phyloP scores from a whole-genome alignment of 2,888 invertebrate genomes.

The Zygothrica quintamaculata region DNA sequence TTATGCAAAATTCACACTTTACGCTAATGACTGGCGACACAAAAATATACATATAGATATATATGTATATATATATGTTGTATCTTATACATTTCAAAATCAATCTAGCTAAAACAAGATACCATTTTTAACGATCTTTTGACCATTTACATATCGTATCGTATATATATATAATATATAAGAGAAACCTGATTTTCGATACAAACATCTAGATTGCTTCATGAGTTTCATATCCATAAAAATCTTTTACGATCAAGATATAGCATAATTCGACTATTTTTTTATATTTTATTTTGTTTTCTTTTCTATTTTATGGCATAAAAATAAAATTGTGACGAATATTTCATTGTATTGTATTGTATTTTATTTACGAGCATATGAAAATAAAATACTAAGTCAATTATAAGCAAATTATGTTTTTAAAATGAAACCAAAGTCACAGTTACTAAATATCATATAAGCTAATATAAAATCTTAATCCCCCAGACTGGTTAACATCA shows the following conservation, averaged over 20 bases:
- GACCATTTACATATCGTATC: constrained; percentile 40
- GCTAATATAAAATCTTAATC: constrained; percentile 72
- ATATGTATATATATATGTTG: constrained; percentile 20
- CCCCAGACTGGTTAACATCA: constrained; percentile 63
- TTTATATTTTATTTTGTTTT: too few relatives aligned
- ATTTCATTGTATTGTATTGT: constrained; percentile 25
- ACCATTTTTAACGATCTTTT: constrained; percentile 27
- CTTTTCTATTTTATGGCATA: too few relatives aligned
- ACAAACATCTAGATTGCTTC: constrained; percentile 5
- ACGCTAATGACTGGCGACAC: constrained; percentile 63
- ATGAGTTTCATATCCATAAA: constrained; percentile 37
- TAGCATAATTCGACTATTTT: constrained; percentile 40
- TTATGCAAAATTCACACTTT: constrained; percentile 76
- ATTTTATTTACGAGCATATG: constrained; percentile 54
- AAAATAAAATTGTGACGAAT: constrained; percentile 46
- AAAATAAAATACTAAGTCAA: constrained; percentile 74
- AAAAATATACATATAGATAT: constrained; percentile 34
- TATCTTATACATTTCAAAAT: constrained; percentile 22
- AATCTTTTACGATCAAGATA: constrained; percentile 56
- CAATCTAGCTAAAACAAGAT: constrained; percentile 27
- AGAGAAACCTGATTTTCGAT: constrained; percentile 46
- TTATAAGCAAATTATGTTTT: constrained; percentile 69
- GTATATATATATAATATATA: constrained; percentile 15
- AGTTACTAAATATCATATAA: constrained; percentile 37
- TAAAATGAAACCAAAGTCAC: constrained; percentile 21